Percentiles rank a stretch among this genome's conserved stretches.
phyloP scores from a whole-genome alignment of 2,113 vertebrate species.

The Oophaga pumilio region DNA sequence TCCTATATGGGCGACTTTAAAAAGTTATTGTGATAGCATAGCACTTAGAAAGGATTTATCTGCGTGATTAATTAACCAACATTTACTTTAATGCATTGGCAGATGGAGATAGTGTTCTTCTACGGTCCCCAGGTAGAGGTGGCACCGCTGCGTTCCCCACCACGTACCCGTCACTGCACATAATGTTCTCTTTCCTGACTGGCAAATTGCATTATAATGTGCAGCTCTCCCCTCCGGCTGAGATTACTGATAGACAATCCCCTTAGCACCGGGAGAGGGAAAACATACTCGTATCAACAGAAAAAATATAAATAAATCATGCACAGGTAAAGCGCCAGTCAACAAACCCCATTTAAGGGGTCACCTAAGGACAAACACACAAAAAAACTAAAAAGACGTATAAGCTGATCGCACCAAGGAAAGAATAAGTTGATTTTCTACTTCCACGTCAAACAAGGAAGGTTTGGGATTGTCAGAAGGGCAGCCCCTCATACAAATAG shows the following conservation, averaged over 20 bases:
- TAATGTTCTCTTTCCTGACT: neutral
- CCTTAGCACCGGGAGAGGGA: neutral
- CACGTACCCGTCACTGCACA: conserved; percentile 12
- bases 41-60: conserved; percentile 13
- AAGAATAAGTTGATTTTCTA: too few relatives aligned
- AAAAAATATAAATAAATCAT: too few relatives aligned
- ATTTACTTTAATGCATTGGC: neutral
- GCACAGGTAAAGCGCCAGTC: neutral
- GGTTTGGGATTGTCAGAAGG: too few relatives aligned
- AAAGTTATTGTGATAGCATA: conserved; percentile 64
- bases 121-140: conserved; percentile 8
- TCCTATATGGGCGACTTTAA: conserved; percentile 1
- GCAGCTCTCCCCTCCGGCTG: conserved; percentile 3
- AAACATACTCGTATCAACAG: too few relatives aligned
- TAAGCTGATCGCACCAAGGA: too few relatives aligned
- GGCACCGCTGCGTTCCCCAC: neutral
- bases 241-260: neutral
- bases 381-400: too few relatives aligned
- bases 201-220: conserved; percentile 14
- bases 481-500: too few relatives aligned
- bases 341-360: neutral
- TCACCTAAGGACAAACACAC: too few relatives aligned
- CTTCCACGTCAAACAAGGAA: too few relatives aligned
- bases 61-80: neutral
- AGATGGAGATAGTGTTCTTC: neutral